Percentiles rank a stretch among this genome's conserved stretches.
These are phyloP conservation scores for Drosophila macrospina DNA, from an alignment of 2,888 invertebrate species.

Conservation along the genomic window DNA sequence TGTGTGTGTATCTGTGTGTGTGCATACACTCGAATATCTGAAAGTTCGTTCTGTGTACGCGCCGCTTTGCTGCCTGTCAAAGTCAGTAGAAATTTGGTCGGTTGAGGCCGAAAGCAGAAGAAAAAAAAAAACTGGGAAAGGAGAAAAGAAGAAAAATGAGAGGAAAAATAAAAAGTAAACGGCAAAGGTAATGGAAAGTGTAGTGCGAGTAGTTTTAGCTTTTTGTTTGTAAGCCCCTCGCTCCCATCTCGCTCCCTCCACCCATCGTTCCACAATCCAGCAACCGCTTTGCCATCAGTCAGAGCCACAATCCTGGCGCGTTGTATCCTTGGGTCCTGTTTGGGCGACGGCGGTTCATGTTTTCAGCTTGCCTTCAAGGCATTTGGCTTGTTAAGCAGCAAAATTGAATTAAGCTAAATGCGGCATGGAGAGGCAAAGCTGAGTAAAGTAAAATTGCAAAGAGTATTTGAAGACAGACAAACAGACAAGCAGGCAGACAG, in stretches of 20 bases:
- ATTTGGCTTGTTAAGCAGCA: constrained; percentile 68
- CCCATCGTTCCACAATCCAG: neutral
- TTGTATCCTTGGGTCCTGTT: constrained; percentile 40
- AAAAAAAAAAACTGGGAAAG: constrained; percentile 25
- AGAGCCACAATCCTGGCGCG: constrained; percentile 40
- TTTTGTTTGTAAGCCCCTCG: constrained; percentile 21
- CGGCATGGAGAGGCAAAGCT: constrained; percentile 30
- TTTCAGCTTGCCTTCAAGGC: constrained; percentile 52
- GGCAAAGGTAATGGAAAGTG: constrained; percentile 68
- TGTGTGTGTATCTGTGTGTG: constrained; percentile 17
- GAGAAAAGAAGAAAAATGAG: constrained; percentile 11
- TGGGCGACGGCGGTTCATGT: constrained; percentile 28
- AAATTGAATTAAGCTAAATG: constrained; percentile 72
- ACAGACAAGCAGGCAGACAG: constrained; percentile 1
- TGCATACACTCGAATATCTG: constrained; percentile 43
- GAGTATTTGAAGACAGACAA: constrained; percentile 33
- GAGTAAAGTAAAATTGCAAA: constrained; percentile 45
- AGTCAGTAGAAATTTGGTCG: constrained; percentile 76
- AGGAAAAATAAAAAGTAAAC: constrained; percentile 37
- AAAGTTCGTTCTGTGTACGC: constrained; percentile 47
- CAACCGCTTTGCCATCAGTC: constrained; percentile 39
- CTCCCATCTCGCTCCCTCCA: neutral
- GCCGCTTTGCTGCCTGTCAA: constrained; percentile 72
- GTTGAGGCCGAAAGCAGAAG: constrained; percentile 43
- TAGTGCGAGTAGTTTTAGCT: constrained; percentile 62